Evolutionary conservation across 1,140 invertebrate species (phyloP), one percentile per base, ranked within the genome.

Genomic region (Papilio glaucus): DNA sequence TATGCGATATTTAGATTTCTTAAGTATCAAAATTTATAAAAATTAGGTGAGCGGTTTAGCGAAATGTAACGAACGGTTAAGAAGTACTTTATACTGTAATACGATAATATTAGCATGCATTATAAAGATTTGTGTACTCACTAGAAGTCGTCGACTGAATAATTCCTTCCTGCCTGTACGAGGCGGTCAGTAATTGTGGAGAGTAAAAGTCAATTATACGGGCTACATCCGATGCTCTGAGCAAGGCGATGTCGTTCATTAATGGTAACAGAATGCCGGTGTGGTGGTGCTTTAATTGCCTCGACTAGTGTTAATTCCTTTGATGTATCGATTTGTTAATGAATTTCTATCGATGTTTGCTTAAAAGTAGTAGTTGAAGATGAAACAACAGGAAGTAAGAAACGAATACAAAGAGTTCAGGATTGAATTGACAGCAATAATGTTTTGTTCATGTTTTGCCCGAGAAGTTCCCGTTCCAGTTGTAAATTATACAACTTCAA

Each of bases 181-280:
- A 79, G 85, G 77, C 79, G 73, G 72, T 78, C 74, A 75, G 79
- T 87, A 83, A 86, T 86, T 80, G 79, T 77, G 60, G 71, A 81
- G 81, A 84, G 83, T 85, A 87, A 85, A 80, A 86, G 83, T 86
- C 79, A 85, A 87, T 84, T 86, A 83, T 72, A 68, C 37, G 45
- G 60, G 61, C 15, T 24, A 39, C 68, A 71, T 77, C 24, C 62
- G 62, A 53, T 15, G 74, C 42, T 77, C 37, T 37, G 57, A 63
- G 29, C 49, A 21, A 57, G 49, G 21, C 49, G 21, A 57, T 57
- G 49, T 57, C 49, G 49, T 57, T 57, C 49, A 10, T 24, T 26
- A 57, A 57, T 53, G 42, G 13, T 6, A 33, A 33, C 42, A 53
- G 49, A 12, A 53, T 24, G 12, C 49, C 49, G 49, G 49, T 57